Evolutionary conservation across 1,140 invertebrate species (phyloP), one percentile per base, ranked within the genome.

Genomic region (Caligus rogercresseyi): DNA sequence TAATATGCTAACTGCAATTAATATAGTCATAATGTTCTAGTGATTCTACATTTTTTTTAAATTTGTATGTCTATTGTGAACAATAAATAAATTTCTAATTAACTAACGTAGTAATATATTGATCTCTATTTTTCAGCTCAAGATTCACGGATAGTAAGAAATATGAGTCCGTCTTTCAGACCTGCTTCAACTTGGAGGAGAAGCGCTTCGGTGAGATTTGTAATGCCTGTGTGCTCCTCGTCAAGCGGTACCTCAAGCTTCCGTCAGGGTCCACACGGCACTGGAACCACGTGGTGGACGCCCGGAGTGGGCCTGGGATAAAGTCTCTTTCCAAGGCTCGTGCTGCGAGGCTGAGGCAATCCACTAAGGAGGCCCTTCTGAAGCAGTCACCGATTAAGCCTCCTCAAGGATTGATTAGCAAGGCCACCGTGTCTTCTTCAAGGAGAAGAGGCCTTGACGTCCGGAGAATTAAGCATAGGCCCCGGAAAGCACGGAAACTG

Each of bases 301-400:
- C 60, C 13, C 16, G 60, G 60, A 86, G 78, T 98, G 94, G 0
- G 94, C 88, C 76, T 94, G 89, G 25, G 91, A 92, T 78, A 96
- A 99, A 79, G 99, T 98, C 77, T 98, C 95, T 77, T 99, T 95
- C 76, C 7, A 43, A 43, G n/a, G 31, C 31, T 43, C 7, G 31
- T 11, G 31, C 31, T 7, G n/a, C 7, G 7, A 43, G 31, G n/a
- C 31, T 43, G 7, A 43, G n/a, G 31, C 31, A 43, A 43, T 11
- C 7, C 7, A n/a, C 31, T 11, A 43, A 43, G 31, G 31, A 43
- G n/a, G 7, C 31, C n/a, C n/a, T n/a, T n/a, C n/a, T n/a, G n/a
- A n/a, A n/a, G n/a, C n/a, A n/a, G n/a, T n/a, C n/a, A n/a, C n/a
- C n/a, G n/a, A n/a, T n/a, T n/a, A n/a, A n/a, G n/a, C n/a, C n/a